Evolutionary conservation across 2,888 invertebrate genomes (phyloP).

Genomic region (Zelleria hepariella): DNA sequence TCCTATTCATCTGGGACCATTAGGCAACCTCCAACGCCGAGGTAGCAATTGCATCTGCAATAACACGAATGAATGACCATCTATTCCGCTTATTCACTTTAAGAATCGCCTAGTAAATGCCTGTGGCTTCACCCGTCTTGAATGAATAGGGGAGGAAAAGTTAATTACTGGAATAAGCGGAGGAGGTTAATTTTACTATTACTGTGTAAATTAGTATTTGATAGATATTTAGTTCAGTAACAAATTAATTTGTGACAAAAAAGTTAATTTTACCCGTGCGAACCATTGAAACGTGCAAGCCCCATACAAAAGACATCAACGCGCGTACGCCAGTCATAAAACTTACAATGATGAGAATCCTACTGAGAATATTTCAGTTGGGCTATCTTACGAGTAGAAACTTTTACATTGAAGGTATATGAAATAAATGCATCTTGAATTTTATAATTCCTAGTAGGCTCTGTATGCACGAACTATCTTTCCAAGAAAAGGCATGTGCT

Average conservation of each 20-base stretch:
- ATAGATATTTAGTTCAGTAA: too few species aligned
- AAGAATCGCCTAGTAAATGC: not conserved
- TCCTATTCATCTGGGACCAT: not conserved
- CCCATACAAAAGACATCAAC: slow-evolving; percentile 2
- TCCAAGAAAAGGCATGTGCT: not conserved
- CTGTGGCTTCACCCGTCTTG: not conserved
- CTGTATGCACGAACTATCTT: too few species aligned
- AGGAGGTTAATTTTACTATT: too few species aligned
- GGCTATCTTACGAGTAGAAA: too few species aligned
- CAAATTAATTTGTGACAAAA: too few species aligned
- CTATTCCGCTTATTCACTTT: not conserved
- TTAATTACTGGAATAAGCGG: not conserved
- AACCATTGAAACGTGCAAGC: not conserved
- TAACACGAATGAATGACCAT: not conserved
- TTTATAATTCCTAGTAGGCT: too few species aligned
- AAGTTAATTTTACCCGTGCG: too few species aligned
- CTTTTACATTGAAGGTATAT: too few species aligned
- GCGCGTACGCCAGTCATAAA: not conserved
- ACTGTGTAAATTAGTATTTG: too few species aligned
- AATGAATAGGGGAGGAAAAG: not conserved
- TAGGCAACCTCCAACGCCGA: not conserved
- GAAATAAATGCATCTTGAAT: too few species aligned
- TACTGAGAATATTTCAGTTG: too few species aligned
- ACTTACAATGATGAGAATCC: too few species aligned
- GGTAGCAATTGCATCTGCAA: not conserved